These are phyloP conservation scores for Tetramorium bicarinatum DNA, from an alignment of 2,888 invertebrate species.

Conservation along the genomic window DNA sequence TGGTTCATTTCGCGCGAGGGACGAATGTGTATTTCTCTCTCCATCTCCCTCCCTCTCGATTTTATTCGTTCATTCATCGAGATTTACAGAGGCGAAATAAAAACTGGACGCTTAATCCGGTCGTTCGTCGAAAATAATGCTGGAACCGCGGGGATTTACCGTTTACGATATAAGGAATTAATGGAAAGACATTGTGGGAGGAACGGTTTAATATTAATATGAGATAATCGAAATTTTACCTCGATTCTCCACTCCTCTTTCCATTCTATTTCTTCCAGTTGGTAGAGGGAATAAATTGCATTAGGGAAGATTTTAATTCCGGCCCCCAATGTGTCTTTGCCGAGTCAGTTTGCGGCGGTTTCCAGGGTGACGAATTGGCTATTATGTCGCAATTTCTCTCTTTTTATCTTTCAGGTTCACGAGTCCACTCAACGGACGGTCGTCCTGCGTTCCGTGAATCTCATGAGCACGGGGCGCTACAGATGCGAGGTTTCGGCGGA, in stretches of 20 bases:
- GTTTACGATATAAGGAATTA: background rate
- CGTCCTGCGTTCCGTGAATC: constrained; percentile 89
- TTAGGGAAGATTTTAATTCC: background rate
- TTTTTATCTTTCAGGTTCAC: constrained; percentile 88
- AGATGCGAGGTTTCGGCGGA: constrained; percentile 93
- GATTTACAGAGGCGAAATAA: constrained; percentile 11
- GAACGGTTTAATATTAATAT: background rate
- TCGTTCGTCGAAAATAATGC: background rate
- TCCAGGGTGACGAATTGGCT: constrained; percentile 4
- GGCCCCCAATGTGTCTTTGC: background rate
- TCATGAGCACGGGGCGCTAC: constrained; percentile 92
- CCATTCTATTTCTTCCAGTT: background rate
- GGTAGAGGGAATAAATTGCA: background rate
- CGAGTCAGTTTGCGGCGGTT: background rate
- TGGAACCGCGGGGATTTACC: constrained; percentile 13
- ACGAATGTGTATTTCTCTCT: constrained; percentile 17
- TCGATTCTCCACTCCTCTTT: background rate
- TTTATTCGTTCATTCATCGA: constrained; percentile 28
- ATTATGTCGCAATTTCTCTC: background rate
- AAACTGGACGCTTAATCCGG: background rate
- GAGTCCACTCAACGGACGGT: constrained; percentile 91
- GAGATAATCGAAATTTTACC: background rate
- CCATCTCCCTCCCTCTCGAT: background rate
- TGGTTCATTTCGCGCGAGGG: constrained; percentile 11
- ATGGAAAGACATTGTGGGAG: background rate